These are phyloP conservation scores for Petroica traversi DNA, from an alignment of 2,113 vertebrate species.

Conservation along the genomic window DNA sequence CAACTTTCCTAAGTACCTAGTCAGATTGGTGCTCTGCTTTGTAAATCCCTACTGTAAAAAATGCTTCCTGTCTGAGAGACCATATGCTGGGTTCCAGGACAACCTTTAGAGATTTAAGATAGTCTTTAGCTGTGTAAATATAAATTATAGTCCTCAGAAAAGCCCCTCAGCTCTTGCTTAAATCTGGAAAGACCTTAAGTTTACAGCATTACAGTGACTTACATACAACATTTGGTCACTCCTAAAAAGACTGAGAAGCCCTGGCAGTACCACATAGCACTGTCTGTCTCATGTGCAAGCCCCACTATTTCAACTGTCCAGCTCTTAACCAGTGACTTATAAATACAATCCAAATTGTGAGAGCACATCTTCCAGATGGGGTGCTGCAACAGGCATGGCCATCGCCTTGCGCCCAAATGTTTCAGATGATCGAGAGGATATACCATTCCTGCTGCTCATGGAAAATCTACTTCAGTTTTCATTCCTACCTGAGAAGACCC, in stretches of 20 bases:
- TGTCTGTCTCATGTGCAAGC: neutral
- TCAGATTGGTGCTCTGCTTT: neutral
- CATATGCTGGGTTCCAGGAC: neutral
- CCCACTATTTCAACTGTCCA: neutral
- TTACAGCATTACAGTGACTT: neutral
- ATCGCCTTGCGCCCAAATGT: neutral
- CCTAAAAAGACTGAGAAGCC: neutral
- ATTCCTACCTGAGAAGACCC: neutral
- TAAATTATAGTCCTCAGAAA: neutral
- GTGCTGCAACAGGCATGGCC: neutral
- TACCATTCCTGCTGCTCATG: neutral
- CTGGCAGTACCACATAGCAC: neutral
- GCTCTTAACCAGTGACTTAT: neutral
- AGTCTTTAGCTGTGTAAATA: neutral
- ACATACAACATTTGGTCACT: neutral
- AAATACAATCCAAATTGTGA: neutral
- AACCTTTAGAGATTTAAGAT: neutral
- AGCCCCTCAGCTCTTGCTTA: neutral
- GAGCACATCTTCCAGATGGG: accelerated
- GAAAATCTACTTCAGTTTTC: neutral
- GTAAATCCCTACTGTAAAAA: neutral
- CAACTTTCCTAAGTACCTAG: neutral
- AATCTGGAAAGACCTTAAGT: neutral
- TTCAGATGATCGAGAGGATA: neutral
- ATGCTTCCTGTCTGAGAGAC: neutral